Conservation (phyloP, 2,888 invertebrate genomes). For the Hoplodrina ambigua region DNA sequence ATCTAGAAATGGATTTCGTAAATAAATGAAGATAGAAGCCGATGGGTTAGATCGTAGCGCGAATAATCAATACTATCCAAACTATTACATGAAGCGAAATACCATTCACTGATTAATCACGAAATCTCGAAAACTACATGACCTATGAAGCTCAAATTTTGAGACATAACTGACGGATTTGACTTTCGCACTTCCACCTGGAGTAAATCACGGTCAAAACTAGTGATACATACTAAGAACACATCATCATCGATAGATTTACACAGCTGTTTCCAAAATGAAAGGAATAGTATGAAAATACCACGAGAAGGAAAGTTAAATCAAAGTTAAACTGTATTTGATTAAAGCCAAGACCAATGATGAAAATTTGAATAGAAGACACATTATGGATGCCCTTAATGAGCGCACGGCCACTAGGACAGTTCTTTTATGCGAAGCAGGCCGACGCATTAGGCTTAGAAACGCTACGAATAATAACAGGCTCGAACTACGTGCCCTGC, state of each 20-base stretch:
- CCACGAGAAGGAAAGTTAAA: background rate
- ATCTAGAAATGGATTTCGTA: constrained; percentile 27
- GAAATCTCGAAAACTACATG: too few species aligned
- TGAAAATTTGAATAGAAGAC: background rate
- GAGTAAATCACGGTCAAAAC: too few species aligned
- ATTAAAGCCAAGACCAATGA: background rate
- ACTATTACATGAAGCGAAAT: too few species aligned
- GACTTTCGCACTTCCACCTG: too few species aligned
- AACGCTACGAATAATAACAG: constrained; percentile 46
- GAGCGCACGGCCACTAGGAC: constrained; percentile 17
- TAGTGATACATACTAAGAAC: too few species aligned
- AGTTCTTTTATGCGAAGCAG: constrained; percentile 18
- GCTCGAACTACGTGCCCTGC: constrained; percentile 35
- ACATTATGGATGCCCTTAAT: constrained; percentile 13
- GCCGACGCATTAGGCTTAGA: constrained; percentile 18
- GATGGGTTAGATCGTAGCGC: background rate
- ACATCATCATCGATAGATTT: too few species aligned
- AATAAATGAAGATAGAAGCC: constrained; percentile 5
- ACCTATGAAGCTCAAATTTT: too few species aligned
- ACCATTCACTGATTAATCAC: too few species aligned
- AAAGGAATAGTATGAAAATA: background rate
- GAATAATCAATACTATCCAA: background rate
- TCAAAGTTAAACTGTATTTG: background rate
- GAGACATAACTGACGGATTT: too few species aligned
- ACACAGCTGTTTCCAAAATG: background rate